These are phyloP conservation scores for Pararge aegeria DNA, from an alignment of 1,140 invertebrate species.

Conservation along the genomic window DNA sequence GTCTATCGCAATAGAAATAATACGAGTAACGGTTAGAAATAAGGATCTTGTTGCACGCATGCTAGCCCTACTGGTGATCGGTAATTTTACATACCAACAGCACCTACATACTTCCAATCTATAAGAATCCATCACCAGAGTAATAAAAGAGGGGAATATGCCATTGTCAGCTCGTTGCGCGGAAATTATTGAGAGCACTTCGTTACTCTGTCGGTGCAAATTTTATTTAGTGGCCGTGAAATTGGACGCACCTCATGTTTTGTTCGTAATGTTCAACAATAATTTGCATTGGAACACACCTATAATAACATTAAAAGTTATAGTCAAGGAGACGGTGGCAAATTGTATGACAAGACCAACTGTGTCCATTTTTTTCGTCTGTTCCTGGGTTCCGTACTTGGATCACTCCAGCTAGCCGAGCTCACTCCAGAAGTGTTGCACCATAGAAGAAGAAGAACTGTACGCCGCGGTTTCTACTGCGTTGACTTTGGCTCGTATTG, in stretches of 20 bases:
- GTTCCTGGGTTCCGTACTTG: no score
- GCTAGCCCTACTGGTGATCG: no score
- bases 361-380: no score
- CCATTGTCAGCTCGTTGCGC: not conserved
- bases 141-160: constrained; percentile 8
- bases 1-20: no score
- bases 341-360: not conserved
- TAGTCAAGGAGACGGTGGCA: not conserved
- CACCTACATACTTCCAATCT: not conserved
- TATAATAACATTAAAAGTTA: constrained; percentile 43
- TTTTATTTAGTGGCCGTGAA: constrained; percentile 76
- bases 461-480: no score
- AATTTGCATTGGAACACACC: constrained; percentile 49
- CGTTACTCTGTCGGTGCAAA: constrained; percentile 69
- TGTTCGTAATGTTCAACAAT: constrained; percentile 36
- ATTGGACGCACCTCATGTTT: constrained; percentile 62
- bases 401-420: no score
- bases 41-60: no score
- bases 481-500: no score
- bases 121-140: constrained; percentile 3
- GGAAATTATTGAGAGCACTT: constrained; percentile 70
- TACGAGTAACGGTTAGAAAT: no score
- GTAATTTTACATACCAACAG: not conserved
- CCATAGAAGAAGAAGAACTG: no score
- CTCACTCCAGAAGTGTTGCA: no score